Percentiles rank a stretch among this genome's conserved stretches.
phyloP scores from a whole-genome alignment of 1,140 invertebrate species.

The Euwallacea similis region DNA sequence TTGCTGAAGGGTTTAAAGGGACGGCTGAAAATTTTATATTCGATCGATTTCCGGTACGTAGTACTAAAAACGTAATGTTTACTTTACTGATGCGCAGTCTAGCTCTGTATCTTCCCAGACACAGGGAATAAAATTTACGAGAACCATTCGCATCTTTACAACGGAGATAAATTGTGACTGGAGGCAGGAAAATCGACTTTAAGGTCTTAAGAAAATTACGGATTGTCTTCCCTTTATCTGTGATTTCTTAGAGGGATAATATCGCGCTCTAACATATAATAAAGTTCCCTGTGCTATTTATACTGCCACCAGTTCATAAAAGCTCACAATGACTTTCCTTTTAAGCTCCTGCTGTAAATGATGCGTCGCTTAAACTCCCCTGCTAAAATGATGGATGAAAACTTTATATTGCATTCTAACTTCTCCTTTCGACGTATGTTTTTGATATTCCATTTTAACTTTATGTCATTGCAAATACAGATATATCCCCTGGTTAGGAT shows the following conservation, averaged over 20 bases:
- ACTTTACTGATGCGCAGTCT: conserved; percentile 4
- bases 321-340: no score
- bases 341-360: no score
- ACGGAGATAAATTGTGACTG: conserved; percentile 13
- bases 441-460: no score
- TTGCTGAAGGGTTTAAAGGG: conserved; percentile 1
- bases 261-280: neutral
- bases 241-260: neutral
- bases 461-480: no score
- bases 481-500: no score
- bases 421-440: no score
- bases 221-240: conserved; percentile 9
- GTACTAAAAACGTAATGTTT: conserved; percentile 21
- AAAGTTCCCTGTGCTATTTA: neutral
- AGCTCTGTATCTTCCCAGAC: conserved; percentile 11
- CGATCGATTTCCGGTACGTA: conserved; percentile 13
- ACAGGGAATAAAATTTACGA: conserved; percentile 19
- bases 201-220: conserved; percentile 17
- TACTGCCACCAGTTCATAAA: no score
- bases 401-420: no score
- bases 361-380: no score
- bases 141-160: conserved; percentile 20
- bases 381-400: no score
- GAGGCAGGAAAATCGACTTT: conserved; percentile 7
- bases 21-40: conserved; percentile 14